Base-by-base conservation (phyloP, 2,113 vertebrate genomes). In the Panurus biarmicus region DNA sequence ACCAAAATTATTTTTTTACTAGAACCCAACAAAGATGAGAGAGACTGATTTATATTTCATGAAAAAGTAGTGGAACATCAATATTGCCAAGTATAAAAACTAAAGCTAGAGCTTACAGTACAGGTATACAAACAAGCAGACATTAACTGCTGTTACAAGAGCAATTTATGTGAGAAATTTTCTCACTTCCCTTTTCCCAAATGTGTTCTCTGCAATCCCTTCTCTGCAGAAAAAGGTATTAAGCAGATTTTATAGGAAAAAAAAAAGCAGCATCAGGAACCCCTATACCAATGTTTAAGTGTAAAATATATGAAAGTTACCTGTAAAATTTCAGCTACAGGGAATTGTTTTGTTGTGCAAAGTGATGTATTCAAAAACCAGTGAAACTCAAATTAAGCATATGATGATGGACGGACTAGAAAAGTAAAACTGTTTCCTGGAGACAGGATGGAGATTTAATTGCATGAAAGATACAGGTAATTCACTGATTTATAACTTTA, bases 141-240 rank as follows among this genome's bases (percentile, higher is more conserved):
- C 1, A 22, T 0, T 23, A 29, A 6, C 5, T 67, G 9, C 40
- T 47, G 8, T 3, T 61, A 48, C 10, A 38, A 18, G 3, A 50
- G 3, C 21, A 53, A 57, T 82, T 77, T 62, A 2, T 42, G 12
- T 38, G 20, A 70, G 17, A 67, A 66, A 90, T 54, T 38, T 76
- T 73, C 69, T 38, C 25, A 61, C 5, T 29, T 77, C 3, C 12
- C 3, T 33, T 80, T 62, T 48, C 12, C 21, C 36, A 67, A 33
- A 51, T 61, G 22, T n/a, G 7, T 72, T 62, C 65, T 60, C n/a
- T 57, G 14, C 22, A 70, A n/a, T 36, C 2, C 6, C 11, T 79
- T 18, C 20, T 47, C 53, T 50, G 54, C 8, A n/a, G 8, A 64
- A 66, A 53, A 72, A 26, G 4, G 31, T 44, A 70, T 9, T 35